Evolutionary conservation across 2,113 vertebrate genomes (phyloP).

Genomic region (Dicentrarchus labrax): DNA sequence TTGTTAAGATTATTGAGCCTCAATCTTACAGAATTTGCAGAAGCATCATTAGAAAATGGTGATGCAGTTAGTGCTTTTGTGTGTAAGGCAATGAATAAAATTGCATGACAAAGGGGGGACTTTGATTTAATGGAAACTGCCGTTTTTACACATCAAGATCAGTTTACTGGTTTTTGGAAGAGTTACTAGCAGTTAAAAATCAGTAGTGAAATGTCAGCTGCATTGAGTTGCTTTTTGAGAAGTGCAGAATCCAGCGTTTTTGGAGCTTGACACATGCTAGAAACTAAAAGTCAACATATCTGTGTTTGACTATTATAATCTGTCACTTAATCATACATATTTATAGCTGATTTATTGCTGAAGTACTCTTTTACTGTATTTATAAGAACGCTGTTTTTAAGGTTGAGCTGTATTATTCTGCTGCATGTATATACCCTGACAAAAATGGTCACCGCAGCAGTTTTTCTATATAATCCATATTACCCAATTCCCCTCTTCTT

Average conservation of each 20-base stretch:
- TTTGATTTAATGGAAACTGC: no score
- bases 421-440: neutral
- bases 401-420: neutral
- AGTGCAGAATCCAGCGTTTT: neutral
- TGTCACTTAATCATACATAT: neutral
- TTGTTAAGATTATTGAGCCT: neutral
- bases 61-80: neutral
- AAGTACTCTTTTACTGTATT: neutral
- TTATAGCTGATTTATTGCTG: no score
- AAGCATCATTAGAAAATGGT: neutral
- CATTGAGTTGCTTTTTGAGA: neutral
- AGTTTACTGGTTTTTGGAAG: neutral
- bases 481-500: neutral
- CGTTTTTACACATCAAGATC: neutral
- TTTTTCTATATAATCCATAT: neutral
- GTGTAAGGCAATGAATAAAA: neutral
- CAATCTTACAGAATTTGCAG: neutral
- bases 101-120: neutral
- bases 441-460: neutral
- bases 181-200: neutral
- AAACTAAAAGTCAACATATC: neutral
- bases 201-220: neutral
- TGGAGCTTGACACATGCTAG: neutral
- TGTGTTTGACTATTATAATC: neutral
- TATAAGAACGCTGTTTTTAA: neutral